A percentile compares a stretch with the other conserved stretches of the same genome.
Evolutionary conservation across 2,113 vertebrate genomes (phyloP).

Genomic region (Oryzias melastigma): DNA sequence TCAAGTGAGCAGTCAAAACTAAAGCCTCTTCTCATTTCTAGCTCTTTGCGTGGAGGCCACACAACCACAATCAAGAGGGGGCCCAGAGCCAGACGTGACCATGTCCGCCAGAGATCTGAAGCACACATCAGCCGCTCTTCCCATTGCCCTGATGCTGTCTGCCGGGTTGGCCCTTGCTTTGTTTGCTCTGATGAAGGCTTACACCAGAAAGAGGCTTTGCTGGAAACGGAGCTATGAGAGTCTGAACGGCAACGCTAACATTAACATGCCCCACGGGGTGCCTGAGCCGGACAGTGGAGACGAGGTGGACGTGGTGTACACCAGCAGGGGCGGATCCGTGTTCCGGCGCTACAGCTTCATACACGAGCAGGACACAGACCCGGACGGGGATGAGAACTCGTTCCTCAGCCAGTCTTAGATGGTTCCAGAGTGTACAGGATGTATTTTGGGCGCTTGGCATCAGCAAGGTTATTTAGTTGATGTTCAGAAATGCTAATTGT

Average conservation of each 20-base stretch:
- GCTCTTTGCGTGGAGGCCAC: slow-evolving; percentile 75
- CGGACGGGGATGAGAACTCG: slow-evolving; percentile 51
- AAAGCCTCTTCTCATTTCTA: slow-evolving; percentile 27
- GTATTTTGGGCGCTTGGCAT: slow-evolving; percentile 5
- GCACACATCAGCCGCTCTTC: slow-evolving; percentile 63
- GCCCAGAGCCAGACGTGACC: slow-evolving; percentile 30
- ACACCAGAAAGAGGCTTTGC: slow-evolving; percentile 73
- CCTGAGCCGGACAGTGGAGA: slow-evolving; percentile 74
- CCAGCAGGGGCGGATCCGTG: slow-evolving; percentile 72
- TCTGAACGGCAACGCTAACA: slow-evolving; percentile 62
- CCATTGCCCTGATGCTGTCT: slow-evolving; percentile 60
- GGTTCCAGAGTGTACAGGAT: neutral
- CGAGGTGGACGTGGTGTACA: slow-evolving; percentile 80
- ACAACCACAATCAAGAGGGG: slow-evolving; percentile 39
- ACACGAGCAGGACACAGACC: slow-evolving; percentile 60
- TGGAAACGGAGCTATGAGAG: slow-evolving; percentile 80
- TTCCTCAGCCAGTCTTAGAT: slow-evolving; percentile 50
- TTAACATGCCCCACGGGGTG: slow-evolving; percentile 75
- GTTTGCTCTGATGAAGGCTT: slow-evolving; percentile 66
- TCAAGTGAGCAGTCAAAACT: no score
- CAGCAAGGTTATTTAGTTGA: slow-evolving; percentile 11
- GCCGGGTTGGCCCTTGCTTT: slow-evolving; percentile 60
- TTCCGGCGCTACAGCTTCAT: slow-evolving; percentile 70
- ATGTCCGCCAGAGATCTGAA: slow-evolving; percentile 50
- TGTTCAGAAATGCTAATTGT: slow-evolving; percentile 8